These are phyloP conservation scores for Antheraea pernyi DNA, from an alignment of 1,140 invertebrate species.

Conservation along the genomic window DNA sequence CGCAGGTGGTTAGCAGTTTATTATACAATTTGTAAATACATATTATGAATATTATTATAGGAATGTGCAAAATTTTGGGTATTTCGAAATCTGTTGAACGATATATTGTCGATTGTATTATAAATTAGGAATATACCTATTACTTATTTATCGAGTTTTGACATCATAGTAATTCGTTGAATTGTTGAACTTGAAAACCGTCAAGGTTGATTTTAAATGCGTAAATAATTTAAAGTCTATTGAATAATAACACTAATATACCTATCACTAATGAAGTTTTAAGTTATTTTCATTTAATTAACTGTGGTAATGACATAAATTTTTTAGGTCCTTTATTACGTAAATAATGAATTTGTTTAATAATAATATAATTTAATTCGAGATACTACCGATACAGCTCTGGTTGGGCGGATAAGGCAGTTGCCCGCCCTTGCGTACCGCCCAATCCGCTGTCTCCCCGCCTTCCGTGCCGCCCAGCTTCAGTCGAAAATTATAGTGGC, in stretches of 20 bases:
- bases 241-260: not conserved
- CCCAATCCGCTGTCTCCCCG: slow-evolving; percentile 40
- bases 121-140: not conserved
- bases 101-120: too few species aligned
- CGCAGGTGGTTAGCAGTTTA: too few species aligned
- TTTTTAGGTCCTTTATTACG: too few species aligned
- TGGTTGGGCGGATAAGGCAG: slow-evolving; percentile 46
- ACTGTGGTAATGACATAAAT: too few species aligned
- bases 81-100: too few species aligned
- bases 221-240: not conserved
- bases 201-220: not conserved
- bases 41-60: too few species aligned
- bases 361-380: slow-evolving; percentile 8
- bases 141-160: not conserved
- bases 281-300: too few species aligned
- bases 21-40: too few species aligned
- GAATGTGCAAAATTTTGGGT: too few species aligned
- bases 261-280: not conserved
- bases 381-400: slow-evolving; percentile 9
- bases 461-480: slow-evolving; percentile 51
- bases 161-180: not conserved
- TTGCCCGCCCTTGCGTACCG: slow-evolving; percentile 49
- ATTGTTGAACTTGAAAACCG: not conserved
- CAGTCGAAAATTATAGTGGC: not conserved
- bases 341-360: not conserved